Evolutionary conservation across 2,797 vertebrate genomes (phyloP).

Genomic region (Catharus ustulatus): DNA sequence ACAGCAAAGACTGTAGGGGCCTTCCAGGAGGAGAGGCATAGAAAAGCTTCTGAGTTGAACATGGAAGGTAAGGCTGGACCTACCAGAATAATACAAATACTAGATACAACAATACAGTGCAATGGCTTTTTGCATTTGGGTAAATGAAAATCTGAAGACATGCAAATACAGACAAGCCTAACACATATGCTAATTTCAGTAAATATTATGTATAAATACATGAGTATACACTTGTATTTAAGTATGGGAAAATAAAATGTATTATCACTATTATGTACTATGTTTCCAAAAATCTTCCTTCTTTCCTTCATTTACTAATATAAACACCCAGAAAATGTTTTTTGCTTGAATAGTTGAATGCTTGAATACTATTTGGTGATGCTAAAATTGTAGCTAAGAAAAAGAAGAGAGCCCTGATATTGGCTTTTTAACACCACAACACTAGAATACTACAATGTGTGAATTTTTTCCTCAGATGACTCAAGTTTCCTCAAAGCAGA

Average conservation of each 20-base stretch:
- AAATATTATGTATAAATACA: neutral
- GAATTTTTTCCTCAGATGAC: neutral
- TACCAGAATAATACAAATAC: neutral
- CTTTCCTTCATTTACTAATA: constrained; percentile 7
- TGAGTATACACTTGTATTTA: neutral
- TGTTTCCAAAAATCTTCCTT: neutral
- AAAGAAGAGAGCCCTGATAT: constrained; percentile 36
- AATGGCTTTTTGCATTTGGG: neutral
- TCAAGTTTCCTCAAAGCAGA: constrained; percentile 5
- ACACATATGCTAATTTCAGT: neutral
- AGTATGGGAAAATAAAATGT: neutral
- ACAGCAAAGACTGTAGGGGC: neutral
- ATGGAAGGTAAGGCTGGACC: neutral
- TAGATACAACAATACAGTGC: neutral
- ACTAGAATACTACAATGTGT: neutral
- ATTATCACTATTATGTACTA: neutral
- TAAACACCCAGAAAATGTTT: neutral
- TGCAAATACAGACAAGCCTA: neutral
- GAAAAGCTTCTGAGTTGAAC: neutral
- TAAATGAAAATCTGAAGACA: neutral
- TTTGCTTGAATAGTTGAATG: neutral
- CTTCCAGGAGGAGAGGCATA: neutral
- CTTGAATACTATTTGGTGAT: neutral
- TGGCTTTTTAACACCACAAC: constrained; percentile 28
- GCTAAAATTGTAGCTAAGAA: constrained; percentile 6